A percentile compares a stretch with the other conserved stretches of the same genome.
Evolutionary conservation across 1,140 invertebrate genomes (phyloP).

Genomic region (Lutraria rhynchaena): DNA sequence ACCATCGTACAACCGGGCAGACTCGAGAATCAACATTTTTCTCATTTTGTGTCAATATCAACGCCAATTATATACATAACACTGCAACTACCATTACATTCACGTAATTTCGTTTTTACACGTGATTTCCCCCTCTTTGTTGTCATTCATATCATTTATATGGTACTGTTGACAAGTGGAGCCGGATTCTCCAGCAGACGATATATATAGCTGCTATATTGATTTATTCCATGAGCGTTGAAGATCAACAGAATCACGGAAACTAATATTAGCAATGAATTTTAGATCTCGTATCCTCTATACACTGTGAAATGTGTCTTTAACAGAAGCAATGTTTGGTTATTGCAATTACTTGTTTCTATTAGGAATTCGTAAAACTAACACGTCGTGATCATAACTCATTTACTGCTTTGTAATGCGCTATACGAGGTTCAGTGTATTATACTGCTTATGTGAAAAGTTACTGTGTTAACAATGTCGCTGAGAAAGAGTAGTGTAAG

Average conservation of each 20-base stretch:
- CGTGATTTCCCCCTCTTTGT: too few relatives aligned
- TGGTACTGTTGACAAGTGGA: too few relatives aligned
- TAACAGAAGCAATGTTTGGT: constrained; percentile 4
- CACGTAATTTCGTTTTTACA: too few relatives aligned
- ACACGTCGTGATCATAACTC: neutral
- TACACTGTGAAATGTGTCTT: constrained; percentile 12
- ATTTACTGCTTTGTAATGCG: neutral
- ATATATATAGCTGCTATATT: constrained; percentile 24
- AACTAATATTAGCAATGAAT: constrained; percentile 33
- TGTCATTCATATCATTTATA: too few relatives aligned
- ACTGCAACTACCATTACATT: too few relatives aligned
- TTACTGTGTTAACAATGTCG: too few relatives aligned
- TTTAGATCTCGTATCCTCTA: constrained; percentile 31
- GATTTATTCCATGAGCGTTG: constrained; percentile 39
- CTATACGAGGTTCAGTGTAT: neutral
- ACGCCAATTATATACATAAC: too few relatives aligned
- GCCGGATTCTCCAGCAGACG: constrained; percentile 12
- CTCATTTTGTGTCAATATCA: too few relatives aligned
- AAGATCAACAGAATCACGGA: constrained; percentile 37
- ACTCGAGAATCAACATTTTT: too few relatives aligned
- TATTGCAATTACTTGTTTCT: neutral
- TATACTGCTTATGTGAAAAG: neutral
- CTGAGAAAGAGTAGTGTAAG: constrained; percentile 79
- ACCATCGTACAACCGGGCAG: too few relatives aligned
- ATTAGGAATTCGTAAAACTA: neutral